Percentiles rank a stretch among this genome's conserved stretches.
phyloP scores from a whole-genome alignment of 2,888 invertebrate species.

The Volucella bombylans region DNA sequence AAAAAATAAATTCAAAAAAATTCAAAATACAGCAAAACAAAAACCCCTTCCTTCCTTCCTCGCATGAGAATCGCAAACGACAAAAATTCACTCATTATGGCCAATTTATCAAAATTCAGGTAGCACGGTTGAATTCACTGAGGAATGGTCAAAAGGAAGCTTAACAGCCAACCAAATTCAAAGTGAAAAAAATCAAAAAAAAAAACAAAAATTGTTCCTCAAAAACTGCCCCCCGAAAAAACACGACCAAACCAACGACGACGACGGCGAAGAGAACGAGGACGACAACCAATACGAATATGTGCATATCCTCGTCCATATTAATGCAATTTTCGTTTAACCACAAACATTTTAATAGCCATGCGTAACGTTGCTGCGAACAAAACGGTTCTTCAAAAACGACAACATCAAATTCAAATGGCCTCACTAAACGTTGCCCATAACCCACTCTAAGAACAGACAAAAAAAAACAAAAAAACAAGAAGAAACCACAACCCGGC shows the following conservation, averaged over 20 bases:
- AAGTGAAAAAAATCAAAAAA: slow-evolving; percentile 14
- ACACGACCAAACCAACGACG: no score
- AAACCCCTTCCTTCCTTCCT: slow-evolving; percentile 26
- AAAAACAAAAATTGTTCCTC: not conserved
- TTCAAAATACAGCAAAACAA: slow-evolving; percentile 61
- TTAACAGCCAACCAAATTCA: slow-evolving; percentile 37
- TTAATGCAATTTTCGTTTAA: slow-evolving; percentile 72
- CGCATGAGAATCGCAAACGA: slow-evolving; percentile 72
- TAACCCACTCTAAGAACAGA: slow-evolving; percentile 15
- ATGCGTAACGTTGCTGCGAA: slow-evolving; percentile 72
- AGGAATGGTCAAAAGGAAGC: slow-evolving; percentile 66
- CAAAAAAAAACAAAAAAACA: slow-evolving; percentile 9
- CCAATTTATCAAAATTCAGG: slow-evolving; percentile 74
- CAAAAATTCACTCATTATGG: slow-evolving; percentile 74
- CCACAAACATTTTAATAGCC: slow-evolving; percentile 74
- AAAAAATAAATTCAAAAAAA: slow-evolving; percentile 72
- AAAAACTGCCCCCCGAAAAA: no score
- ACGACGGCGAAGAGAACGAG: not conserved
- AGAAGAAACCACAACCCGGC: slow-evolving; percentile 39
- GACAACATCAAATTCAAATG: slow-evolving; percentile 73
- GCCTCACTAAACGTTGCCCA: slow-evolving; percentile 64
- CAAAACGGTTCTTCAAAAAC: slow-evolving; percentile 72
- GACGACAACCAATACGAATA: slow-evolving; percentile 37
- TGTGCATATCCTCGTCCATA: slow-evolving; percentile 49
- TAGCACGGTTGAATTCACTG: slow-evolving; percentile 67